Percentiles rank a stretch among this genome's conserved stretches.
These are phyloP conservation scores for Xiphophorus birchmanni DNA, from an alignment of 2,797 vertebrate genomes.

Conservation along the genomic window DNA sequence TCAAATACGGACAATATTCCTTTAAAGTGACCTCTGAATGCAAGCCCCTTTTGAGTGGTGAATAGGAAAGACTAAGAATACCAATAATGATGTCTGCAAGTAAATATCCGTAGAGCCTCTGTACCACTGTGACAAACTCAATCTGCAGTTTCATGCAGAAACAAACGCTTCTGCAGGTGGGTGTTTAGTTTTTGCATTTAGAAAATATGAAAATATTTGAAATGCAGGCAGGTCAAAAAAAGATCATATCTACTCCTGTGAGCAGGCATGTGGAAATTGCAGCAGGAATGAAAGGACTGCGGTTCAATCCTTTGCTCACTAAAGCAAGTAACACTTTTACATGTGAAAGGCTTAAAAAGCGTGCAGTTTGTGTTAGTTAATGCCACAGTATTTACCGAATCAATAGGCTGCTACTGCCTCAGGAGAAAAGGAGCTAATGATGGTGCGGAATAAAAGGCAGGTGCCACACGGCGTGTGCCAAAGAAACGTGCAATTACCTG, in stretches of 20 bases:
- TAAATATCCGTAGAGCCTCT: not conserved
- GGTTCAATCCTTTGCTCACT: not conserved
- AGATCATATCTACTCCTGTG: not conserved
- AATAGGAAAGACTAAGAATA: not conserved
- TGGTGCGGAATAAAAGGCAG: slow-evolving; percentile 26
- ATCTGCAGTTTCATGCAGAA: not conserved
- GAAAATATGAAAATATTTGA: not conserved
- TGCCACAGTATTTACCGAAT: slow-evolving; percentile 27
- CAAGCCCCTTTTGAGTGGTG: not conserved
- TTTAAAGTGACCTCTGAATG: no score
- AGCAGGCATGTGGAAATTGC: not conserved
- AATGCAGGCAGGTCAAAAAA: not conserved
- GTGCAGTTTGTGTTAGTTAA: slow-evolving; percentile 13
- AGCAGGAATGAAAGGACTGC: not conserved
- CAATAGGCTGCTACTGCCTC: slow-evolving; percentile 16
- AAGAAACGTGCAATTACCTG: not conserved
- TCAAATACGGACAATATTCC: no score
- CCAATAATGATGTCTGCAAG: not conserved
- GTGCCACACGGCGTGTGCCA: not conserved
- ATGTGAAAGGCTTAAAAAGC: slow-evolving; percentile 8
- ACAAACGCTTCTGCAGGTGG: not conserved
- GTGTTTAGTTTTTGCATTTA: not conserved
- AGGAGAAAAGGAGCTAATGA: slow-evolving; percentile 5
- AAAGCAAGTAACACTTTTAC: slow-evolving; percentile 14
- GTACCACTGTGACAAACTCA: not conserved